These are phyloP conservation scores for Tokudaia tokunoshimensis DNA, from an alignment of 2,797 vertebrate genomes.

Conservation along the genomic window DNA sequence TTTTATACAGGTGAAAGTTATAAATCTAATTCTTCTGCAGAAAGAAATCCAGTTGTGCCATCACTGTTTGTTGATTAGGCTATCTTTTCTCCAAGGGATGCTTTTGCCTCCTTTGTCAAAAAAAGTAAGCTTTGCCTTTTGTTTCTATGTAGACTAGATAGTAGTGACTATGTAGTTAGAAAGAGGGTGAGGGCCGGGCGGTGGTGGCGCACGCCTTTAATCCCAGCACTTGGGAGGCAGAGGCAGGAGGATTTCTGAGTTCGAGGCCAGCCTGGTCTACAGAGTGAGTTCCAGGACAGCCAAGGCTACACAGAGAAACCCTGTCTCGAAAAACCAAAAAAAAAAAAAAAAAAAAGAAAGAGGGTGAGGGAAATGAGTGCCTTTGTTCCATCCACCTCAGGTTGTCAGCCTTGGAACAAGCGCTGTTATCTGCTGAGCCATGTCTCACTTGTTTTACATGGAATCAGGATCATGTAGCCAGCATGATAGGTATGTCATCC, in stretches of 20 bases:
- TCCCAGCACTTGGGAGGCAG: no score
- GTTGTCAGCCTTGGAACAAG: background rate
- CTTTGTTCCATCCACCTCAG: background rate
- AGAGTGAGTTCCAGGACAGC: no score
- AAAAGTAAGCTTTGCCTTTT: background rate
- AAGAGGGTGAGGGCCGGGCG: no score
- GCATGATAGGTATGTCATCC: background rate
- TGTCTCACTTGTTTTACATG: background rate
- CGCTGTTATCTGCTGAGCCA: background rate
- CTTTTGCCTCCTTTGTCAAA: background rate
- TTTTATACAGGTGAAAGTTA: background rate
- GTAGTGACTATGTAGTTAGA: background rate
- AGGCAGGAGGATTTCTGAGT: no score
- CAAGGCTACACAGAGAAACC: no score
- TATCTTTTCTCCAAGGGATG: background rate
- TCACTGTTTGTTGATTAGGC: background rate
- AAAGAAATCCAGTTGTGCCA: background rate
- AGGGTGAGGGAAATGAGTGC: background rate
- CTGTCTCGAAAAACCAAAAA: no score
- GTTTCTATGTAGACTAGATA: background rate
- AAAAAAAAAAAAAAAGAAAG: no score
- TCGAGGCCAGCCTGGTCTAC: no score
- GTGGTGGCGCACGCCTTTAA: no score
- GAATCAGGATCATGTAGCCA: background rate
- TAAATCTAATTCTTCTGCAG: background rate